Conservation (phyloP, 1,140 invertebrate species). For the Hylyphantes graminicola region DNA sequence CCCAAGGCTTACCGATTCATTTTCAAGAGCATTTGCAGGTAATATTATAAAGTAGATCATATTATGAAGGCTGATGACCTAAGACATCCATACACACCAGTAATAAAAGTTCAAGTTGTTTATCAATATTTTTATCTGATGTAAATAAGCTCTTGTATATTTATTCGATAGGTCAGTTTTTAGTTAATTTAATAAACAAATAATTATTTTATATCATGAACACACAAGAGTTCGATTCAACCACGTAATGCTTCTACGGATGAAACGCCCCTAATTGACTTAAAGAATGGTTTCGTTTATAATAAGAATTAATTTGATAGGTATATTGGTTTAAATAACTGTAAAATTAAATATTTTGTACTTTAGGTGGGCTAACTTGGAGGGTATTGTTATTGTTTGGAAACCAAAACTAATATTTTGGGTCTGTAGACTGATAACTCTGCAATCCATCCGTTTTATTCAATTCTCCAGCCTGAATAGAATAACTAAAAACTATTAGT, state of each 20-base stretch:
- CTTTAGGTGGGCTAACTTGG: not conserved
- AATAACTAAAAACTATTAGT: not conserved
- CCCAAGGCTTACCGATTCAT: conserved; percentile 65
- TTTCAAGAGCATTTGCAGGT: conserved; percentile 67
- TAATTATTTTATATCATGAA: no score
- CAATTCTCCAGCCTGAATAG: not conserved
- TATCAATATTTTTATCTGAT: no score
- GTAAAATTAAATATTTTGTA: not conserved
- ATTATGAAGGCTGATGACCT: conserved; percentile 52
- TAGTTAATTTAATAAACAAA: no score
- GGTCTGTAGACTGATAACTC: not conserved
- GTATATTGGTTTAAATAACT: not conserved
- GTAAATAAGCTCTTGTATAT: no score
- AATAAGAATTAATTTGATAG: not conserved
- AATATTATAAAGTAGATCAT: conserved; percentile 40
- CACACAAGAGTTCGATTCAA: not conserved
- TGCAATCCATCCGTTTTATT: no score
- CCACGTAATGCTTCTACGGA: conserved; percentile 31
- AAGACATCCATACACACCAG: not conserved
- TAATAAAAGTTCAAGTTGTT: no score
- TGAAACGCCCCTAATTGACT: conserved; percentile 49
- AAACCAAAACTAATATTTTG: conserved; percentile 16
- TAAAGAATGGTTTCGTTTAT: not conserved
- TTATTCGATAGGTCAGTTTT: no score
- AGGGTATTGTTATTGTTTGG: not conserved